A percentile compares a stretch with the other conserved stretches of the same genome.
phyloP scores from a whole-genome alignment of 2,797 vertebrate genomes.

The Semotilus atromaculatus region DNA sequence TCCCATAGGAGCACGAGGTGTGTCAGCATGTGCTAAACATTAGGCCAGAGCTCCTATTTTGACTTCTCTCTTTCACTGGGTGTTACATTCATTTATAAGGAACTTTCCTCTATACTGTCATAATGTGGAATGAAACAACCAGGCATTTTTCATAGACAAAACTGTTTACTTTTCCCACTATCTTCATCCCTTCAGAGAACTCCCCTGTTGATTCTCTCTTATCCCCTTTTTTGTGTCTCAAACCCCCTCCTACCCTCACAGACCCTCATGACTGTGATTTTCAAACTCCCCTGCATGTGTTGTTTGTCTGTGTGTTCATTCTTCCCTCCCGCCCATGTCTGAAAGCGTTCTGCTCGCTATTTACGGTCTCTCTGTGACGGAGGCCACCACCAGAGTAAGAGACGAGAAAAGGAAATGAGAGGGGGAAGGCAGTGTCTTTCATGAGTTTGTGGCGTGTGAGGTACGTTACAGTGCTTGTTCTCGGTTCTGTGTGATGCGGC shows the following conservation, averaged over 20 bases:
- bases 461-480: conserved; percentile 34
- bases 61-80: not conserved
- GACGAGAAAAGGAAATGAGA: conserved; percentile 37
- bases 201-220: conserved; percentile 14
- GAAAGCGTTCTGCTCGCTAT: conserved; percentile 48
- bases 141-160: conserved; percentile 8
- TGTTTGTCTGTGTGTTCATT: conserved; percentile 42
- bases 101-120: conserved; percentile 5
- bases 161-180: conserved; percentile 2
- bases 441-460: conserved; percentile 33
- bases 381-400: conserved; percentile 38
- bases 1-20: not conserved
- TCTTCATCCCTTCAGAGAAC: conserved; percentile 13
- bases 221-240: not conserved
- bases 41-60: not conserved
- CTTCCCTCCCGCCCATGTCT: conserved; percentile 23
- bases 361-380: conserved; percentile 46
- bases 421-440: conserved; percentile 25
- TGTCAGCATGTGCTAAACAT: not conserved
- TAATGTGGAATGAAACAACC: not conserved
- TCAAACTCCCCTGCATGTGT: conserved; percentile 32
- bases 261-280: conserved; percentile 13
- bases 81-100: not conserved
- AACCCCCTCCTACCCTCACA: not conserved
- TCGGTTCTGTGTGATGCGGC: not conserved